Base-by-base conservation (phyloP, 2,888 invertebrate genomes). In the Globia sparganii region DNA sequence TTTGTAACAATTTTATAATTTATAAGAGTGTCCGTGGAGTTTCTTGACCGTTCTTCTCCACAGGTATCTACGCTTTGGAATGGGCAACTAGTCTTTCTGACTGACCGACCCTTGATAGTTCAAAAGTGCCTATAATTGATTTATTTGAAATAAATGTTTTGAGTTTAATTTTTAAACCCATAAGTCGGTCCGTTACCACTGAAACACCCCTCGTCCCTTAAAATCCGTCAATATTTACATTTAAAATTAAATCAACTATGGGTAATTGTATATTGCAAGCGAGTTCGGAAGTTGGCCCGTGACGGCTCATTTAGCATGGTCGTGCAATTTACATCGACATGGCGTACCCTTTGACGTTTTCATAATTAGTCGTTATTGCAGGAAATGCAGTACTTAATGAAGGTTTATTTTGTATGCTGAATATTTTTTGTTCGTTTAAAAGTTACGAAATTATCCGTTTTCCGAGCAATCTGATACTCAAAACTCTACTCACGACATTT, bases 231-330 rank as follows among this genome's bases (percentile, higher is more conserved):
- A 62, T 64, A 34, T 71, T 72, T 37, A 64, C 59, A 61, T 8
- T 66, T 56, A 18, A 72, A 70, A 70, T 73, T 21, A 37, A 83
- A 81, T 72, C 58, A 66, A 62, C 73, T 66, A 84, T 40, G 9
- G 28, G 34, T 67, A 62, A 70, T 66, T 66, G 62, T 73, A 68
- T n/a, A 79, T 73, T 73, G 69, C 31, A 70, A 53, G 61, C 21
- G 15, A 43, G 34, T 53, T 43, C 28, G 34, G 37, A n/a, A 76
- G 76, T 40, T 40, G 0, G n/a, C 21, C 6, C 4, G 46, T 49
- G 73, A 59, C 34, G 62, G 37, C 68, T 86, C 83, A 83, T 83
- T 86, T 77, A 59, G 58, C 56, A 37, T 11, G 53, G 46, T 53
- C 58, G 13, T 53, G 28, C 66, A 72, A 86, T 75, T 82, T 72